phyloP scores from a whole-genome alignment of 2,888 invertebrate genomes.

The Mechanitis mazaeus region DNA sequence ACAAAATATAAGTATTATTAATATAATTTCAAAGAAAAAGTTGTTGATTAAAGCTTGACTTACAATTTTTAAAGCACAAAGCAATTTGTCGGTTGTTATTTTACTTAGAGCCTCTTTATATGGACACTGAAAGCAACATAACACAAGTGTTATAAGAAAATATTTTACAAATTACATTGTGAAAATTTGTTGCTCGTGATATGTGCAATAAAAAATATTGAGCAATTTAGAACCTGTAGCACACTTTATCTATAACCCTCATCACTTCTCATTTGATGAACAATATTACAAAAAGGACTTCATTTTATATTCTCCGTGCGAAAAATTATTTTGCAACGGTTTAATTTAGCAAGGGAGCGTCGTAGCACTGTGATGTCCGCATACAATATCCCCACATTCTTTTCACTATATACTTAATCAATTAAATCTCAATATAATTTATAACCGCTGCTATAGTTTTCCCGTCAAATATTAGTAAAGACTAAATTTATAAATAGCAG shows the following conservation, averaged over 20 bases:
- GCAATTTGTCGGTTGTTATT: constrained; percentile 40
- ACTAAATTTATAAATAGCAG: constrained; percentile 24
- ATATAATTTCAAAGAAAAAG: constrained; percentile 22
- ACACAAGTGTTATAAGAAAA: constrained; percentile 54
- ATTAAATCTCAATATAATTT: no score
- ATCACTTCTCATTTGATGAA: constrained; percentile 18
- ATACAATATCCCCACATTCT: constrained; percentile 1
- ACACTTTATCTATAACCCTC: constrained; percentile 52
- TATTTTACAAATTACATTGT: constrained; percentile 70
- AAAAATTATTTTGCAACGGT: constrained; percentile 8
- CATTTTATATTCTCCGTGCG: neutral
- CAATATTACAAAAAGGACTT: constrained; percentile 4
- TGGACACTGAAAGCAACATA: constrained; percentile 60
- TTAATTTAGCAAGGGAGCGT: neutral
- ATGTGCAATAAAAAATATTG: constrained; percentile 63
- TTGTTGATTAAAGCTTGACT: constrained; percentile 35
- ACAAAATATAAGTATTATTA: neutral
- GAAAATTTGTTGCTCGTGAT: constrained; percentile 63
- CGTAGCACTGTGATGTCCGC: neutral
- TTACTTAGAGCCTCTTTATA: constrained; percentile 28
- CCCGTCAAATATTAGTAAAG: neutral
- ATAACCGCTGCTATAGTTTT: neutral
- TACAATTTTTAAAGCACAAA: constrained; percentile 58
- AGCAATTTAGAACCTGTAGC: constrained; percentile 66
- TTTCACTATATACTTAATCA: neutral